phyloP scores from a whole-genome alignment of 2,113 vertebrate species.

The Mohoua ochrocephala region DNA sequence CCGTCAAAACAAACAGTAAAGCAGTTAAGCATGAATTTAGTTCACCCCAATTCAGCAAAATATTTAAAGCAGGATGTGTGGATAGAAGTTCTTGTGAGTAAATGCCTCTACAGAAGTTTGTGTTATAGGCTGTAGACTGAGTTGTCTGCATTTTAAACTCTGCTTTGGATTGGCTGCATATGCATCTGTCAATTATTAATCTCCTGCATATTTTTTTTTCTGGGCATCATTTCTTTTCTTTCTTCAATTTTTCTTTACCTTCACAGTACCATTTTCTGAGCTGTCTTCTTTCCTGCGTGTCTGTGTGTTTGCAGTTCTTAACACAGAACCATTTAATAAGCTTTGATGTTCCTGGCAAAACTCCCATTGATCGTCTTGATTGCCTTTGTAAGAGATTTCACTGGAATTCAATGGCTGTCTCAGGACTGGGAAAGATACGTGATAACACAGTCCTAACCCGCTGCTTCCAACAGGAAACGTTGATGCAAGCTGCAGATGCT shows the following conservation, averaged over 20 bases:
- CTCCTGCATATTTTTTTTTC: not conserved
- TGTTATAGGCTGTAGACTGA: not conserved
- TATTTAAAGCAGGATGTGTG: not conserved
- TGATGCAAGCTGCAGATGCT: not conserved
- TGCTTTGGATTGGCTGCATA: not conserved
- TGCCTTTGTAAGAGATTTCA: constrained; percentile 16
- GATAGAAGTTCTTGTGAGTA: not conserved
- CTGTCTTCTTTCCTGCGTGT: not conserved
- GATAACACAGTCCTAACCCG: not conserved
- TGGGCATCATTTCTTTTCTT: not conserved
- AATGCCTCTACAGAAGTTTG: not conserved
- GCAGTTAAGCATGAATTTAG: not conserved
- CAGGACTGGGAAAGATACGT: not conserved
- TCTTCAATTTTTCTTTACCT: not conserved
- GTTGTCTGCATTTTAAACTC: not conserved
- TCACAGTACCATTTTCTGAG: not conserved
- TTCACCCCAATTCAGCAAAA: not conserved
- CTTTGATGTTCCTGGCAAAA: not conserved
- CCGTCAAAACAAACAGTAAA: not conserved
- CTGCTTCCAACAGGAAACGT: not conserved
- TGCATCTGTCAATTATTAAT: not conserved
- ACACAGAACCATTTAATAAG: not conserved
- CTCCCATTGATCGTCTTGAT: not conserved
- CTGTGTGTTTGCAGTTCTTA: not conserved
- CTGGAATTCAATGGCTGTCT: constrained; percentile 19